Base-by-base conservation (phyloP, 1,140 invertebrate genomes). In the Lucilia sericata region DNA sequence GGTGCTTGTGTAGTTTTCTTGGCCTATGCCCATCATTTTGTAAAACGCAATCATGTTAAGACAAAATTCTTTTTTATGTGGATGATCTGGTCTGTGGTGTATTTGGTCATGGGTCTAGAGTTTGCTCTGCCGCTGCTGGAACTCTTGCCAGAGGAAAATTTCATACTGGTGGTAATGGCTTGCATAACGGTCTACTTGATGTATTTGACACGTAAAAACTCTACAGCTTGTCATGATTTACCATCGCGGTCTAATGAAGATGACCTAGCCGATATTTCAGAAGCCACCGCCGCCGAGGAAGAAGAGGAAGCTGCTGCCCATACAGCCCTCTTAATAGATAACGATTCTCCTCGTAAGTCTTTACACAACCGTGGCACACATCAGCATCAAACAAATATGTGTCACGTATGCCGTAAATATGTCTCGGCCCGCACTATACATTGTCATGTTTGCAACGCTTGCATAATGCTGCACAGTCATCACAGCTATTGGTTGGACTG, bases 401-500 rank as follows among this genome's bases (percentile, higher is more conserved):
- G 90, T 55, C 87, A 88, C 12, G 87, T 76, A 2, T 91, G 90
- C 65, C 86, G 88, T 8, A 90, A 90, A 65, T 87, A 88, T 10
- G 87, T 88, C 0, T 88, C 88, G 0, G 70, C 86, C 10, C 86
- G 87, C 1, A 60, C 82, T 25, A 65, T 70, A 60, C 90, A 91
- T 51, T 91, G 90, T n/a, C 74, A 82, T 12, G 84, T 90, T 8
- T 91, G 90, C 12, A 86, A 87, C 60, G 87, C 87, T 13, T 91
- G 90, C 25, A 88, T 91, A 2, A 88, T 87, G 65, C 75, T 88
- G n/a, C 86, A 87, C 14, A 88, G 88, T 30, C 90, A 91, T 86
- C 90, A 91, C 78, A 88, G 88, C 84, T 90, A 82, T 60, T 92
- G 92, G 92, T 86, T 92, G 5, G 91, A 92, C 83, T 92, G 92